Conservation (phyloP, 2,797 vertebrate species). For the Babyrousa celebensis region DNA sequence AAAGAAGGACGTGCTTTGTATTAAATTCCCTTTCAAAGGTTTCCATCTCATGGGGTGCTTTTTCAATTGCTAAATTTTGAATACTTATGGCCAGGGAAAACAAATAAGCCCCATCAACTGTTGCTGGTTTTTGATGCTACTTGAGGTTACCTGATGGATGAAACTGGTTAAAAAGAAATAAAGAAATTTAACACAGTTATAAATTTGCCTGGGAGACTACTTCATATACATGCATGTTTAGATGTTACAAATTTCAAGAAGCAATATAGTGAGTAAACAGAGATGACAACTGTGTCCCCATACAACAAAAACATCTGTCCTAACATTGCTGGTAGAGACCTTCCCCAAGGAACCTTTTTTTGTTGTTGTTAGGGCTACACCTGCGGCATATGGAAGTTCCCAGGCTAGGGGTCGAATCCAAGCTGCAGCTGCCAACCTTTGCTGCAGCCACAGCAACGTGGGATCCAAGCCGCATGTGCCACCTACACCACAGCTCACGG, state of each 20-base stretch:
- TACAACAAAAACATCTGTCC: constrained; percentile 52
- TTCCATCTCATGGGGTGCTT: not conserved
- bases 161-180: not conserved
- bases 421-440: not conserved
- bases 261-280: not conserved
- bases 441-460: too few relatives aligned
- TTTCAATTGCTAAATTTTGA: constrained; percentile 35
- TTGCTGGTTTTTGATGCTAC: not conserved
- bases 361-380: not conserved
- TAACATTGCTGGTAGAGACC: constrained; percentile 3
- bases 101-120: not conserved
- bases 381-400: too few relatives aligned
- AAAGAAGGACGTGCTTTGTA: not conserved
- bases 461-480: too few relatives aligned
- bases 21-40: not conserved
- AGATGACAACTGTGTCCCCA: constrained; percentile 19
- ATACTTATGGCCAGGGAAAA: not conserved
- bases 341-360: not conserved
- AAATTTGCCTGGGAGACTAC: not conserved
- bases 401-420: too few relatives aligned
- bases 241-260: constrained; percentile 35
- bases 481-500: too few relatives aligned
- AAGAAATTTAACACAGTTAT: constrained; percentile 18
- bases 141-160: not conserved
- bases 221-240: not conserved